Conservation (phyloP, 1,140 invertebrate genomes). For the Leguminivora glycinivorella region DNA sequence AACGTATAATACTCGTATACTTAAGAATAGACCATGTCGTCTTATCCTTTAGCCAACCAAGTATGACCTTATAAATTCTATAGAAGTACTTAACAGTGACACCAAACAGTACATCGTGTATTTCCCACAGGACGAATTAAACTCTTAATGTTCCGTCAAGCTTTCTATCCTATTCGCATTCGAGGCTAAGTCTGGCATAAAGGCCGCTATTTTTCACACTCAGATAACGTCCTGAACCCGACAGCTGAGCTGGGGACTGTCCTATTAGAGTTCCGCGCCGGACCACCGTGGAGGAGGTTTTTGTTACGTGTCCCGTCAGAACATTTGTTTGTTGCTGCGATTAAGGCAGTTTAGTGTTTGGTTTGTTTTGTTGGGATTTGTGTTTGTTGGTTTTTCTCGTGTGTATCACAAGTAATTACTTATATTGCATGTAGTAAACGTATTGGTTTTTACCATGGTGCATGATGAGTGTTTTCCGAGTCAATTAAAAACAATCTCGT, state of each 20-base stretch:
- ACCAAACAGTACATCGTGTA: constrained; percentile 9
- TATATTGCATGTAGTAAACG: too few relatives aligned
- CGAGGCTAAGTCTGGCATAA: constrained; percentile 50
- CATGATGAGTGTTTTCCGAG: too few relatives aligned
- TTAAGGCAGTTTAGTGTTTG: constrained; percentile 25
- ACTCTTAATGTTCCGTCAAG: constrained; percentile 14
- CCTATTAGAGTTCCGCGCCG: constrained; percentile 61
- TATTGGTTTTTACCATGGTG: too few relatives aligned
- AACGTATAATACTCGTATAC: too few relatives aligned
- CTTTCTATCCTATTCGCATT: constrained; percentile 35
- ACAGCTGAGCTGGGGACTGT: constrained; percentile 63
- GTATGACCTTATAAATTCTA: neutral
- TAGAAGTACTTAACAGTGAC: neutral
- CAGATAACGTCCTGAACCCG: constrained; percentile 62
- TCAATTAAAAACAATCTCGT: too few relatives aligned
- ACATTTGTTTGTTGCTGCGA: constrained; percentile 60
- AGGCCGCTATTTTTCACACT: constrained; percentile 65
- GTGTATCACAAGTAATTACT: neutral
- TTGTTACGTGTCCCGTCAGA: constrained; percentile 47
- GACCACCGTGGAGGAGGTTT: constrained; percentile 65
- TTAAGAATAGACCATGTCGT: neutral
- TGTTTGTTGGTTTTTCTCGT: neutral
- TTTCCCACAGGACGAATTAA: constrained; percentile 25
- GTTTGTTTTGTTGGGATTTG: constrained; percentile 15
- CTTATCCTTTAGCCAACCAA: neutral